Conservation (phyloP, 2,797 vertebrate genomes). For the Tamandua tetradactyla region DNA sequence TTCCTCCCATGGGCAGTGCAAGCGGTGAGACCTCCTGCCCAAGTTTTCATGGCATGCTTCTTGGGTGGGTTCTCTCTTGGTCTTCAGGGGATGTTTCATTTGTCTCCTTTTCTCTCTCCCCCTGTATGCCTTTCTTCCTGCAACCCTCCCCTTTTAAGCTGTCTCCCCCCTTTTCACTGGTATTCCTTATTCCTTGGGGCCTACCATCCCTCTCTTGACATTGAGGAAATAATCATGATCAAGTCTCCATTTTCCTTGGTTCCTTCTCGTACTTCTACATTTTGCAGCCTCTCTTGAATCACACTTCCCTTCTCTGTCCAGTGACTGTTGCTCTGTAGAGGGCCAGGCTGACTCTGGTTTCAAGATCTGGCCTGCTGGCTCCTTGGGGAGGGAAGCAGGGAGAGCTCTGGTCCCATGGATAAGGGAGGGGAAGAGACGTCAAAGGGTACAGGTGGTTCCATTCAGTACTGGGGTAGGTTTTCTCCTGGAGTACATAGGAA, state of each 20-base stretch:
- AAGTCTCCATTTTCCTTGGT: background rate
- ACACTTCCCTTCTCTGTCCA: background rate
- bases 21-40: background rate
- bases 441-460: background rate
- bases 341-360: background rate
- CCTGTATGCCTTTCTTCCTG: background rate
- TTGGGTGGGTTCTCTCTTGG: background rate
- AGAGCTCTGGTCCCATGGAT: background rate
- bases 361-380: background rate
- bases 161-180: background rate
- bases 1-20: background rate
- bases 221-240: background rate
- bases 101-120: background rate
- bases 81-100: background rate
- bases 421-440: background rate
- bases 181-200: background rate
- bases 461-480: background rate
- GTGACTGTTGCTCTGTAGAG: background rate
- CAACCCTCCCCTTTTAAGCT: background rate
- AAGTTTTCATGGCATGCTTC: background rate
- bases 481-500: background rate
- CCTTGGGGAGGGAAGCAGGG: background rate
- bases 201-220: background rate
- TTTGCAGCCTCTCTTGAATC: background rate
- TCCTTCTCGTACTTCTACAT: background rate